A percentile compares a stretch with the other conserved stretches of the same genome.
Evolutionary conservation across 2,888 invertebrate genomes (phyloP).

Genomic region (Amphipoea oculea): DNA sequence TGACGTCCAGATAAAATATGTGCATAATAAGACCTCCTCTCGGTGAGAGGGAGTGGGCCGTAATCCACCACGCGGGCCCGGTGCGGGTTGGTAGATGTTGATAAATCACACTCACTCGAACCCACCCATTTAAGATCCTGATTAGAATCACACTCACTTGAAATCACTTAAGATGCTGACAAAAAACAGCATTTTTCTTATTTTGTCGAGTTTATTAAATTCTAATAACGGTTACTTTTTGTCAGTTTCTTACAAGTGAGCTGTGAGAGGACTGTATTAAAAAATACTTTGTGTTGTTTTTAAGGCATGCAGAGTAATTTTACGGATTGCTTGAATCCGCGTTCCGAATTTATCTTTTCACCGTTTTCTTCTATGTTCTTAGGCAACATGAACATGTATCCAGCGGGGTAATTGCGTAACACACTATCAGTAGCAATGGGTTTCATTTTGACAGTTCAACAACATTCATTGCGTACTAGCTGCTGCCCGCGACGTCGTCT

Average conservation of each 20-base stretch:
- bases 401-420: too few relatives aligned
- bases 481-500: too few relatives aligned
- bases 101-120: not conserved
- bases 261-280: not conserved
- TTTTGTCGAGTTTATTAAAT: constrained; percentile 6
- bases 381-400: not conserved
- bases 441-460: too few relatives aligned
- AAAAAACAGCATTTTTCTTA: not conserved
- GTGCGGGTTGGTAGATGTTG: too few relatives aligned
- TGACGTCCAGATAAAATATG: too few relatives aligned
- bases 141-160: not conserved
- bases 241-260: not conserved
- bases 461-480: too few relatives aligned
- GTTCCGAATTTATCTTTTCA: not conserved
- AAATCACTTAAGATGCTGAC: too few relatives aligned
- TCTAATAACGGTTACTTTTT: not conserved
- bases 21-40: too few relatives aligned
- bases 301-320: too few relatives aligned
- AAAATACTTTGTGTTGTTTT: not conserved
- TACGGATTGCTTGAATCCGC: not conserved
- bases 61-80: too few relatives aligned
- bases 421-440: too few relatives aligned
- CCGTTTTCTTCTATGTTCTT: not conserved
- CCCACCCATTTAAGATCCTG: not conserved
- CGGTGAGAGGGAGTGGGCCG: too few relatives aligned